These are phyloP conservation scores for Phyllotis vaccarum DNA, from an alignment of 2,797 vertebrate genomes.

Conservation along the genomic window DNA sequence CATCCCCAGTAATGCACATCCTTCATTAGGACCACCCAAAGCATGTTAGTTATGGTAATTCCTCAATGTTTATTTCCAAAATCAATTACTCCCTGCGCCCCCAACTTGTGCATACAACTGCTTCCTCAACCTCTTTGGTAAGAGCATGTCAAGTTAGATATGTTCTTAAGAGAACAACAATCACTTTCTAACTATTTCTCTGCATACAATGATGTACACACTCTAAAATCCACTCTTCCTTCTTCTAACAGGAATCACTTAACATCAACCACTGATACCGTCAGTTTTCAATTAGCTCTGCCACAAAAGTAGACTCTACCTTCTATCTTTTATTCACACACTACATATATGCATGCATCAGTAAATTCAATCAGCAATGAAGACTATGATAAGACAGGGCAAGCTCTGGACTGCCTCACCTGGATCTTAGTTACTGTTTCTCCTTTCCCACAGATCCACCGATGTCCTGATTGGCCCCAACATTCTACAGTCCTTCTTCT, in stretches of 20 bases:
- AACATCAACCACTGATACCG: not conserved
- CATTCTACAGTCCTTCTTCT: not conserved
- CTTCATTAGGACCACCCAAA: not conserved
- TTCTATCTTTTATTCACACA: not conserved
- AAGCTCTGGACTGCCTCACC: not conserved
- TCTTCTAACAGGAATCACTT: not conserved
- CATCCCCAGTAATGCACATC: not conserved
- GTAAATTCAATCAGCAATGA: not conserved
- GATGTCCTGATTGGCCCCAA: not conserved
- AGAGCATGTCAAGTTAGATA: not conserved
- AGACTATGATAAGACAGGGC: not conserved
- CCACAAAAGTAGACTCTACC: not conserved
- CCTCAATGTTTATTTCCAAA: not conserved
- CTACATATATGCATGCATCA: not conserved
- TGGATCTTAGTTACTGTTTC: not conserved
- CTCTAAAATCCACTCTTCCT: not conserved
- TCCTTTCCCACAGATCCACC: not conserved
- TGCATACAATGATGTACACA: not conserved
- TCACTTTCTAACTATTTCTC: not conserved
- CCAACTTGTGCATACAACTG: not conserved
- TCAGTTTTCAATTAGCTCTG: not conserved
- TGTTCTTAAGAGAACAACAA: not conserved
- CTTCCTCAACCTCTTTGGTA: not conserved
- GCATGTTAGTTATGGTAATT: not conserved
- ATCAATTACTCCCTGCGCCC: not conserved